Conservation (phyloP, 2,888 invertebrate genomes). For the Cantharis rufa region DNA sequence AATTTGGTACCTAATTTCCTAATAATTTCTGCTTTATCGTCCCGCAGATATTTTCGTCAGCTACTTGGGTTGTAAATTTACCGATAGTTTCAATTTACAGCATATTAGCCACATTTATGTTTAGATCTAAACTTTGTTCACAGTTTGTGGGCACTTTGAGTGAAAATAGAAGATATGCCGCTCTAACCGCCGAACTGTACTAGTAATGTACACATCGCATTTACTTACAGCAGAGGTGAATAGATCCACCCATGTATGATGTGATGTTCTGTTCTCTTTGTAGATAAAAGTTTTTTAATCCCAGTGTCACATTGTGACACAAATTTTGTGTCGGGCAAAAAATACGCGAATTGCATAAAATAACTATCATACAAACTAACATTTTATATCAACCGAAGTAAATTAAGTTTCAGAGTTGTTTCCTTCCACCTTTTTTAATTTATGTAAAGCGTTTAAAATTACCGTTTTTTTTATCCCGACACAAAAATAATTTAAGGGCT, state of each 20-base stretch:
- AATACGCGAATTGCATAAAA: background rate
- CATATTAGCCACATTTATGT: conserved; percentile 6
- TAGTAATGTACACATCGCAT: conserved; percentile 24
- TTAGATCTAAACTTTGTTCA: conserved; percentile 11
- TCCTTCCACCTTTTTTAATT: background rate
- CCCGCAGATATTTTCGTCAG: background rate
- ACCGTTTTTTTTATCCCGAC: background rate
- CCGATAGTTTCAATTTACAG: conserved; percentile 12
- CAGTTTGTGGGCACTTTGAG: conserved; percentile 28
- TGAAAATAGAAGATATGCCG: conserved; percentile 13
- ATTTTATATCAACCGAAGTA: background rate
- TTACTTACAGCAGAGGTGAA: conserved; percentile 20
- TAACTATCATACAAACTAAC: background rate
- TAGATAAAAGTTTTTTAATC: conserved; percentile 8
- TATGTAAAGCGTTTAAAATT: background rate
- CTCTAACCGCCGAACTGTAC: conserved; percentile 14
- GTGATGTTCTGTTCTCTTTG: conserved; percentile 20
- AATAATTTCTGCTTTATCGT: background rate
- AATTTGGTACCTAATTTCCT: background rate
- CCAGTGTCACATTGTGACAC: conserved; percentile 3
- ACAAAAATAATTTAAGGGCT: background rate
- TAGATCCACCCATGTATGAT: conserved; percentile 18
- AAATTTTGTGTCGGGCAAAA: background rate
- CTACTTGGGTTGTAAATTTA: conserved; percentile 2
- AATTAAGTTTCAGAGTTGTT: background rate